A percentile compares a stretch with the other conserved stretches of the same genome.
These are phyloP conservation scores for Psephotus haematonotus DNA, from an alignment of 2,113 vertebrate species.

Conservation along the genomic window DNA sequence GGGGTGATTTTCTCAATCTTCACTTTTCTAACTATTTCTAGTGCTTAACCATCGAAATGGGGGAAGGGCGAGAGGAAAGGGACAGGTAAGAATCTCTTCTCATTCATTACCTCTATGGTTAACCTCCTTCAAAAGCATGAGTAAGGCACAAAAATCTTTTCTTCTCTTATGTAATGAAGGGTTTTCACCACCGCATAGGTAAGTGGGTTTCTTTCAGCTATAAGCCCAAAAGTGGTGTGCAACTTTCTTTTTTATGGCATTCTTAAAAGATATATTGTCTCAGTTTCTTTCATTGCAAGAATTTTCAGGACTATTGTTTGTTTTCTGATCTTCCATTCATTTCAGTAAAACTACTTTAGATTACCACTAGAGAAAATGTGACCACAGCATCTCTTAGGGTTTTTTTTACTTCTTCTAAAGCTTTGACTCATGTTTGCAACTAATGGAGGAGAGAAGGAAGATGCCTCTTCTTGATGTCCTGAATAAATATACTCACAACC, in stretches of 20 bases:
- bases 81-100: background rate
- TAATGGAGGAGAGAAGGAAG: background rate
- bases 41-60: background rate
- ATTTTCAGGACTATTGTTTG: background rate
- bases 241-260: background rate
- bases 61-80: background rate
- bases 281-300: background rate
- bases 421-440: background rate
- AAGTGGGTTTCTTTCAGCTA: background rate
- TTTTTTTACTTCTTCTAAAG: background rate
- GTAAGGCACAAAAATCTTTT: background rate
- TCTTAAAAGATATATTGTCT: background rate
- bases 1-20: background rate
- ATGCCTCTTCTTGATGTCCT: background rate
- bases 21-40: background rate
- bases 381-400: background rate
- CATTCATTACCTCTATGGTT: background rate
- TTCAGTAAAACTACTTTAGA: background rate
- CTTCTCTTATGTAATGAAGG: background rate
- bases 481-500: background rate
- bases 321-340: background rate
- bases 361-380: background rate
- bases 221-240: background rate
- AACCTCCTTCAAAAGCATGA: background rate
- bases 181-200: background rate